Evolutionary conservation across 2,888 invertebrate species (phyloP).

Genomic region (Eristalis intricaria): DNA sequence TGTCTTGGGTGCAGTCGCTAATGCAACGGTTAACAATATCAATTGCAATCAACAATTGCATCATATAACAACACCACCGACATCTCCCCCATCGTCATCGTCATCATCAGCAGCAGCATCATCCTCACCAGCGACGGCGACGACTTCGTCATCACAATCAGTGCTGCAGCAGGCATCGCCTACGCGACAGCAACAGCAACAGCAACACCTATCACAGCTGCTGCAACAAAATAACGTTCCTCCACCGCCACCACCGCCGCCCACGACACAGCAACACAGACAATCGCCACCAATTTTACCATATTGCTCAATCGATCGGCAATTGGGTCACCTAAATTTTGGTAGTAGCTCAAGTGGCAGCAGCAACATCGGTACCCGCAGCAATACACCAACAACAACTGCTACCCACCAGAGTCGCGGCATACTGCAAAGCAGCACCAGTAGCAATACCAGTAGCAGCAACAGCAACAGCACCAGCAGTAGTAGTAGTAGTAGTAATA

Average conservation of each 20-base stretch:
- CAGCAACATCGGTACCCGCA: slow-evolving; percentile 65
- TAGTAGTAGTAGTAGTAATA: slow-evolving; percentile 22
- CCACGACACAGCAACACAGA: slow-evolving; percentile 49
- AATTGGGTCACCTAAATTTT: slow-evolving; percentile 80
- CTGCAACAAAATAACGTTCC: slow-evolving; percentile 64
- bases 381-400: slow-evolving; percentile 77
- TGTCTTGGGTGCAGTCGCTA: slow-evolving; percentile 77
- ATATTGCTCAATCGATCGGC: slow-evolving; percentile 73
- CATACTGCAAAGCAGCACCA: slow-evolving; percentile 74
- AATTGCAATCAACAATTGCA: slow-evolving; percentile 60
- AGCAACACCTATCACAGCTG: slow-evolving; percentile 62
- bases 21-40: slow-evolving; percentile 79
- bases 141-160: neutral
- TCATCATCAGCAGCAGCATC: slow-evolving; percentile 75
- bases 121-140: slow-evolving; percentile 71
- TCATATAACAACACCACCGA: slow-evolving; percentile 42
- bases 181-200: slow-evolving; percentile 61
- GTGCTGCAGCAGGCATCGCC: slow-evolving; percentile 11
- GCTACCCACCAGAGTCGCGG: slow-evolving; percentile 74
- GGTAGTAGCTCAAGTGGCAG: slow-evolving; percentile 76
- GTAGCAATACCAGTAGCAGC: neutral
- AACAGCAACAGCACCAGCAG: neutral
- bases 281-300: slow-evolving; percentile 70
- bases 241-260: slow-evolving; percentile 24
- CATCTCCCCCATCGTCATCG: slow-evolving; percentile 63